Conservation (phyloP, 2,797 vertebrate species). For the Distichodus sexfasciatus region DNA sequence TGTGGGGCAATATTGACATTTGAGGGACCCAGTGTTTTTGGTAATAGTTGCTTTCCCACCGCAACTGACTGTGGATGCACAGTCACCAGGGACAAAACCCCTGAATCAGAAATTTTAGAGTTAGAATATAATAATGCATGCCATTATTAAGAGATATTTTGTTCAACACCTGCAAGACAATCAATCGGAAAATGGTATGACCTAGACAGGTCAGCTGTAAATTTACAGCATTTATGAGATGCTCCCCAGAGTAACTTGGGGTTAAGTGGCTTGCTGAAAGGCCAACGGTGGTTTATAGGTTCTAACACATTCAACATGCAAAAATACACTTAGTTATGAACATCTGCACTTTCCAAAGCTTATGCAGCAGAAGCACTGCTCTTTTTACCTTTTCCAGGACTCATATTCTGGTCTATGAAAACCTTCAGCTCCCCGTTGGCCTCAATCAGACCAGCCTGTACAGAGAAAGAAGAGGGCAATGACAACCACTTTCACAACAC, state of each 20-base stretch:
- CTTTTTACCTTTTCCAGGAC: constrained; percentile 95
- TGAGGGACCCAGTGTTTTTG: constrained; percentile 97
- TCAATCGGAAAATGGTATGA: no score
- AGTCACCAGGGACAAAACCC: constrained; percentile 92
- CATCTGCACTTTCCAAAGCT: not conserved
- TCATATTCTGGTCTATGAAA: constrained; percentile 99
- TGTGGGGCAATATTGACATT: constrained; percentile 96
- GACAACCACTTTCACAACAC: not conserved
- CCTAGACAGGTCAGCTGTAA: no score
- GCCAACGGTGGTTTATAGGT: no score
- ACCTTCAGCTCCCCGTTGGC: constrained; percentile 98
- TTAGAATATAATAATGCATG: not conserved
- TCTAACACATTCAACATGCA: no score
- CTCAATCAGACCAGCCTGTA: constrained; percentile 96
- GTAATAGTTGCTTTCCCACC: constrained; percentile 95
- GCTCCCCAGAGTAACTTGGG: no score
- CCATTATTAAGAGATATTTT: no score
- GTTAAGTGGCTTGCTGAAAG: no score
- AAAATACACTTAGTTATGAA: no score
- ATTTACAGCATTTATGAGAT: no score
- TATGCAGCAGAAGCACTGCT: not conserved
- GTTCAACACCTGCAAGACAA: no score
- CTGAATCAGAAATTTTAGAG: constrained; percentile 61
- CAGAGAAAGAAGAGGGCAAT: constrained; percentile 35
- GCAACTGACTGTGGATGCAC: constrained; percentile 88